A percentile compares a stretch with the other conserved stretches of the same genome.
These are phyloP conservation scores for Chaetodon auriga DNA, from an alignment of 2,113 vertebrate species.

Conservation along the genomic window DNA sequence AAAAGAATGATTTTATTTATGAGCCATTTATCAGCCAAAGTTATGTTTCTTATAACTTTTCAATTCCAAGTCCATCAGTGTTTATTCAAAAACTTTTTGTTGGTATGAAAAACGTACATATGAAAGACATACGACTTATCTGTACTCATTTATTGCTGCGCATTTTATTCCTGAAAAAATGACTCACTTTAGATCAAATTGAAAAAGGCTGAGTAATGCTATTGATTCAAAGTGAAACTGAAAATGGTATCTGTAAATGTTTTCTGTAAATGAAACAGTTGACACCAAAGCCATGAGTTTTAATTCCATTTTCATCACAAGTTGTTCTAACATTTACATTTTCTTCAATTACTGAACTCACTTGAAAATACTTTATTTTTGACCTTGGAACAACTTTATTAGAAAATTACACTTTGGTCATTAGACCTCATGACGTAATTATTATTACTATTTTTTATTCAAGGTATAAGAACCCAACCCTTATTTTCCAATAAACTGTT, in stretches of 20 bases:
- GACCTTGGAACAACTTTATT: neutral
- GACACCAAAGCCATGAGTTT: neutral
- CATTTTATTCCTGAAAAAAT: conserved; percentile 22
- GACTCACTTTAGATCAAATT: neutral
- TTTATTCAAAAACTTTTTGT: neutral
- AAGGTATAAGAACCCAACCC: neutral
- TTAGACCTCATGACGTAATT: neutral
- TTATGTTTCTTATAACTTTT: neutral
- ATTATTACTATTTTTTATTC: neutral
- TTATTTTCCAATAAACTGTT: neutral
- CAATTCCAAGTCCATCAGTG: neutral
- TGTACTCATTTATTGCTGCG: conserved; percentile 19
- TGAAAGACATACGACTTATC: conserved; percentile 4
- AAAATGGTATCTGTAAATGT: neutral
- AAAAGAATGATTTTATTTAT: neutral
- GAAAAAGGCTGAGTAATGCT: neutral
- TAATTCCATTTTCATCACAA: neutral
- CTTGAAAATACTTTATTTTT: neutral
- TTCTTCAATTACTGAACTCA: neutral
- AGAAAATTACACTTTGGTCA: neutral
- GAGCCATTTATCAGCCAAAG: neutral
- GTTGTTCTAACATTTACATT: neutral
- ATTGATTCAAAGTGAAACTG: conserved; percentile 29
- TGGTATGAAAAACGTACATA: neutral
- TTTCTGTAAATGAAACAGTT: conserved; percentile 11